phyloP scores from a whole-genome alignment of 2,113 vertebrate genomes.

The Tyrannus savana region DNA sequence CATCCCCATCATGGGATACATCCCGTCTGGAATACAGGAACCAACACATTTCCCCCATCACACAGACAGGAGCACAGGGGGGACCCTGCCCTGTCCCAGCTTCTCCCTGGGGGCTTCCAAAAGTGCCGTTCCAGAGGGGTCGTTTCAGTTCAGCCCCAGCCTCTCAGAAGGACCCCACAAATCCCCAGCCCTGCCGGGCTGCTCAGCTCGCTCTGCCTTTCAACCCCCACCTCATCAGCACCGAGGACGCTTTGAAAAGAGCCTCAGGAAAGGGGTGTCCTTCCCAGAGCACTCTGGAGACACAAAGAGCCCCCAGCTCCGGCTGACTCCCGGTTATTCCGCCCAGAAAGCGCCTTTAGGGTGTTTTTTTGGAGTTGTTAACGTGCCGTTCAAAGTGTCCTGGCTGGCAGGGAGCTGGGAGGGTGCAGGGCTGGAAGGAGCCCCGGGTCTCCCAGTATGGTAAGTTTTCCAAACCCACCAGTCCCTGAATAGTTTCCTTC shows the following conservation, averaged over 20 bases:
- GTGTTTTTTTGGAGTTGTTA: neutral
- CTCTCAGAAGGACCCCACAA: neutral
- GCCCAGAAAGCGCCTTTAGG: neutral
- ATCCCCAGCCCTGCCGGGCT: neutral
- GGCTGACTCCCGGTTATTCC: neutral
- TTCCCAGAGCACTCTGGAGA: neutral
- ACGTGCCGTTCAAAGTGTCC: neutral
- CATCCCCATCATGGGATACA: neutral
- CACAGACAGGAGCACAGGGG: neutral
- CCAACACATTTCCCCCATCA: neutral
- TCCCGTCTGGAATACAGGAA: neutral
- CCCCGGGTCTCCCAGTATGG: neutral
- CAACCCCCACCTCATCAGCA: neutral
- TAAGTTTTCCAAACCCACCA: slow-evolving; percentile 33
- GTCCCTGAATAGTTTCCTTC: slow-evolving; percentile 53
- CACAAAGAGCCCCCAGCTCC: neutral
- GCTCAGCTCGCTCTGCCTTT: neutral
- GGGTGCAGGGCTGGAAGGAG: neutral
- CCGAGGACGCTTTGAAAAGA: neutral
- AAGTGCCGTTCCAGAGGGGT: neutral
- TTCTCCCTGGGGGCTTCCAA: neutral
- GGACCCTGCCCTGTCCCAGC: neutral
- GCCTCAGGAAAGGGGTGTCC: neutral
- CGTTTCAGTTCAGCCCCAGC: neutral
- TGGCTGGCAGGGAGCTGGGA: neutral